Evolutionary conservation across 1,140 invertebrate species (phyloP).

Genomic region (Drosophila ambigua): DNA sequence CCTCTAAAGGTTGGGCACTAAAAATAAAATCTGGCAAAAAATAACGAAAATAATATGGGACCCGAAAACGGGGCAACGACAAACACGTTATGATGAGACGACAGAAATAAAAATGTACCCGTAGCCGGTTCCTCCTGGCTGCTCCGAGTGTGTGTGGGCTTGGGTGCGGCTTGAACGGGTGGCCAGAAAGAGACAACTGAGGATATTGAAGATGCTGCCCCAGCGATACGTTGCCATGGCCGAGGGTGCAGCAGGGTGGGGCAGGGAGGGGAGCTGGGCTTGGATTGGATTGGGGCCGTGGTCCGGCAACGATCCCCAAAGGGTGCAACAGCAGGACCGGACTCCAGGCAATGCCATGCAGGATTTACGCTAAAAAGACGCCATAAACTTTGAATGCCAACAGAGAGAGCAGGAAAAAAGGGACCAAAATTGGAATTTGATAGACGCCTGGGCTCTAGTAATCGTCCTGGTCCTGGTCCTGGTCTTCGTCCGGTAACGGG

Average conservation of each 20-base stretch:
- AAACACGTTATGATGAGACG: constrained; percentile 23
- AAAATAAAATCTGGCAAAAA: neutral
- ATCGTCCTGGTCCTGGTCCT: constrained; percentile 19
- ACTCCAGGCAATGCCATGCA: constrained; percentile 44
- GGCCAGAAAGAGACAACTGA: constrained; percentile 10
- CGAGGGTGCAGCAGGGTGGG: too few relatives aligned
- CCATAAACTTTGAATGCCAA: constrained; percentile 75
- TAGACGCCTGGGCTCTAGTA: constrained; percentile 59
- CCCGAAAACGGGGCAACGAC: neutral
- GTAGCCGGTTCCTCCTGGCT: neutral
- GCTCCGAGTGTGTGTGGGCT: neutral
- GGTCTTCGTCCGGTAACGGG: constrained; percentile 1
- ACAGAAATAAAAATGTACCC: constrained; percentile 36
- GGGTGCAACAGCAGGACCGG: constrained; percentile 33
- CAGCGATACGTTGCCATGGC: neutral
- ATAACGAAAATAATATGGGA: neutral
- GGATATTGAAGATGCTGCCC: constrained; percentile 53
- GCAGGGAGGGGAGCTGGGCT: neutral
- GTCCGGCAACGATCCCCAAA: constrained; percentile 38
- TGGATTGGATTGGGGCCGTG: constrained; percentile 9
- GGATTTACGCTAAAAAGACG: constrained; percentile 81
- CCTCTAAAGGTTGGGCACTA: neutral
- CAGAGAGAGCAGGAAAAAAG: constrained; percentile 60
- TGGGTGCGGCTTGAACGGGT: neutral
- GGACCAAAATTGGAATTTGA: constrained; percentile 81